Conservation (phyloP, 2,797 vertebrate species). For the Anguilla marmorata region DNA sequence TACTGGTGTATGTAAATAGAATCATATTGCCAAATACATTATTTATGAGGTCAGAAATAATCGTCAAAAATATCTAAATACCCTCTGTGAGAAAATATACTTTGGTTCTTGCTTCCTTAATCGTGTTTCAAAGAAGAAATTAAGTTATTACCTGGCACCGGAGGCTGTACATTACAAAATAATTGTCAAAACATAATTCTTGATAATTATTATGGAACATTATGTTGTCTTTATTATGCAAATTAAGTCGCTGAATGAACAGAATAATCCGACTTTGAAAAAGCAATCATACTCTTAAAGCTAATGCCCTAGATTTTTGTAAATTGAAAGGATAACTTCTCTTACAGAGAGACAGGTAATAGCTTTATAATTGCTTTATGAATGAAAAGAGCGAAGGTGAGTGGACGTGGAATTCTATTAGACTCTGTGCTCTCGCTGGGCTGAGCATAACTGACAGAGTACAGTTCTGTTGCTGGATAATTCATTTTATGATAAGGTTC, state of each 20-base stretch:
- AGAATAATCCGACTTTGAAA: background rate
- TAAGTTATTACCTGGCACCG: conserved; percentile 20
- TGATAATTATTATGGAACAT: conserved; percentile 13
- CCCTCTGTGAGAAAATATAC: background rate
- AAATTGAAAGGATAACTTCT: conserved; percentile 16
- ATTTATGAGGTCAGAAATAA: background rate
- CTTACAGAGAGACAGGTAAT: background rate
- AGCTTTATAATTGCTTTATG: conserved; percentile 23
- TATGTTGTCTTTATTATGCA: conserved; percentile 35
- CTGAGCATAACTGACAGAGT: conserved; percentile 1
- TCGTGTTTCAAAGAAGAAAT: background rate
- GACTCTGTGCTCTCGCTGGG: background rate
- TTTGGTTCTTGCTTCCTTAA: background rate
- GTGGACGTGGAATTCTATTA: conserved; percentile 7
- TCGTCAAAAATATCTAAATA: background rate
- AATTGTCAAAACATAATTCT: conserved; percentile 23
- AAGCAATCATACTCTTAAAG: background rate
- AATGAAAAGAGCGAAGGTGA: background rate
- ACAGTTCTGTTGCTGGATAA: conserved; percentile 2
- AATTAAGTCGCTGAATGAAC: conserved; percentile 8
- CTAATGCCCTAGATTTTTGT: background rate
- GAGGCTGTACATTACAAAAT: conserved; percentile 14
- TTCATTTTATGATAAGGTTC: background rate
- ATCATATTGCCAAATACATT: background rate
- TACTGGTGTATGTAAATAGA: background rate